These are phyloP conservation scores for Thumatha senex DNA, from an alignment of 2,888 invertebrate species.

Conservation along the genomic window DNA sequence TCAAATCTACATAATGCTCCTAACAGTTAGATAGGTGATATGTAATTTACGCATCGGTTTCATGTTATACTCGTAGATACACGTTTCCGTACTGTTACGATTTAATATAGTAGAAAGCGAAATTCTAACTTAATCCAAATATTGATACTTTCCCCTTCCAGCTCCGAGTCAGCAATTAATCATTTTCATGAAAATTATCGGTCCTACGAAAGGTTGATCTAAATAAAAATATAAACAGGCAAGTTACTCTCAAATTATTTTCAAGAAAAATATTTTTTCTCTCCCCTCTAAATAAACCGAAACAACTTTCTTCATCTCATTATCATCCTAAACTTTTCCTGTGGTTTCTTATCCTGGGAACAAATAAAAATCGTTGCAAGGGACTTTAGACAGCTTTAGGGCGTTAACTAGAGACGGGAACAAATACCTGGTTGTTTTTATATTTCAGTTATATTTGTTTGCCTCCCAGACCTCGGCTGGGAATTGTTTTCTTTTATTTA, in stretches of 20 bases:
- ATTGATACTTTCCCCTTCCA: no score
- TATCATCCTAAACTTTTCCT: constrained; percentile 32
- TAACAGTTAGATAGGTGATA: constrained; percentile 23
- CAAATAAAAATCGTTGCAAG: constrained; percentile 31
- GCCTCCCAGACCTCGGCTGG: neutral
- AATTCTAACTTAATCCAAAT: no score
- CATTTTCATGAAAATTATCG: no score
- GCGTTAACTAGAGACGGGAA: constrained; percentile 14
- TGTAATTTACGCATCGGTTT: constrained; percentile 3
- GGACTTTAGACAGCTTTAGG: constrained; percentile 15
- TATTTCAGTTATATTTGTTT: neutral
- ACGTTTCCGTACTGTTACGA: no score
- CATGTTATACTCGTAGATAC: neutral
- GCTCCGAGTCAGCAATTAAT: no score
- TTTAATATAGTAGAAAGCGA: no score
- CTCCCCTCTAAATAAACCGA: constrained; percentile 24
- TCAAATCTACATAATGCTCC: constrained; percentile 28
- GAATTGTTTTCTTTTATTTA: no score
- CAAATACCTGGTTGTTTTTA: constrained; percentile 10
- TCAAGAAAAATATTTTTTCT: constrained; percentile 18
- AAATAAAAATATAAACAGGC: no score
- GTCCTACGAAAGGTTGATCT: no score
- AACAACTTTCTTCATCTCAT: constrained; percentile 34
- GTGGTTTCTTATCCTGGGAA: constrained; percentile 20
- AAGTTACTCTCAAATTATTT: constrained; percentile 19